These are phyloP conservation scores for Mustela lutreola DNA, from an alignment of 2,113 vertebrate genomes.

Conservation along the genomic window DNA sequence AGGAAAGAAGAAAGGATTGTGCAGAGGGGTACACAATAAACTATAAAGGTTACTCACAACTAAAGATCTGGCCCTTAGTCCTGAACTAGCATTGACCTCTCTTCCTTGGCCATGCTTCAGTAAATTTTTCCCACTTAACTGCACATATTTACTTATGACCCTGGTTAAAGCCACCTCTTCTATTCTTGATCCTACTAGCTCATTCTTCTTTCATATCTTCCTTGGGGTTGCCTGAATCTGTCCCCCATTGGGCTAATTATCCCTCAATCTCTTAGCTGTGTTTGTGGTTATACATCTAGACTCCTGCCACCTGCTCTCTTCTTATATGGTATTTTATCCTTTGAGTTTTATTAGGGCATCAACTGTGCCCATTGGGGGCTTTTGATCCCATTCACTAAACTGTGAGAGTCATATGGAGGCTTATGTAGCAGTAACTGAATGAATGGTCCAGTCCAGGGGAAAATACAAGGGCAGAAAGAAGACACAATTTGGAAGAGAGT, in stretches of 20 bases:
- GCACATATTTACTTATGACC: neutral
- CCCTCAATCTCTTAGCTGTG: neutral
- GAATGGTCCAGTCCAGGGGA: neutral
- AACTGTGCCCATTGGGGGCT: neutral
- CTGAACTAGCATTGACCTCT: neutral
- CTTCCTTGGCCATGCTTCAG: neutral
- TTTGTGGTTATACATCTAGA: neutral
- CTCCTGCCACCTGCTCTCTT: neutral
- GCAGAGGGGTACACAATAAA: neutral
- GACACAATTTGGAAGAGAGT: neutral
- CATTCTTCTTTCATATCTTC: neutral
- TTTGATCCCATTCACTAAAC: neutral
- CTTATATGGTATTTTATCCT: neutral
- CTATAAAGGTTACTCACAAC: neutral
- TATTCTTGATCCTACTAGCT: too few relatives aligned
- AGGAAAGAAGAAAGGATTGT: neutral
- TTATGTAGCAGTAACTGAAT: neutral
- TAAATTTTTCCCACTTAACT: neutral
- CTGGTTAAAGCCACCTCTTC: neutral
- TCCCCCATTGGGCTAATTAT: neutral
- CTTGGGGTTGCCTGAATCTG: neutral
- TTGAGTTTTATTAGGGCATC: neutral
- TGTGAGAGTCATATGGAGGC: neutral
- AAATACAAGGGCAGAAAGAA: neutral
- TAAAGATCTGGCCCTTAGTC: neutral